These are phyloP conservation scores for Lycocorax pyrrhopterus DNA, from an alignment of 2,113 vertebrate genomes.

Conservation along the genomic window DNA sequence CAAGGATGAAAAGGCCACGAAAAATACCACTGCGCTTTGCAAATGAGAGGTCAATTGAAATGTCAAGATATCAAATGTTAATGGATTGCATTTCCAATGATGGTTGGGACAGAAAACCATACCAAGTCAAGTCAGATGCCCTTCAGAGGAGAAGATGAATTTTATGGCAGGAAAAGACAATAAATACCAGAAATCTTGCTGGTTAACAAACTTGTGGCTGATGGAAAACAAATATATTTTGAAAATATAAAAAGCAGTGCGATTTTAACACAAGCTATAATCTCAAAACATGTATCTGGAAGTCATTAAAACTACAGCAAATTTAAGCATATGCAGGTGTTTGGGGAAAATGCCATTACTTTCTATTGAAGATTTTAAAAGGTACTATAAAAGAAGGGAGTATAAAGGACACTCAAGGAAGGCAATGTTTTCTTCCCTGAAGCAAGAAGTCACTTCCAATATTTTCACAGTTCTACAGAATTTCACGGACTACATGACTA, in stretches of 20 bases:
- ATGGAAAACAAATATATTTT: conserved; percentile 12
- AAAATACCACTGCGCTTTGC: conserved; percentile 66
- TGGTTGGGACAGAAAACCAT: conserved; percentile 24
- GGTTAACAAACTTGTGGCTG: conserved; percentile 2
- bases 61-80: conserved; percentile 61
- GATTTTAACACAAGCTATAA: conserved; percentile 19
- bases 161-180: conserved; percentile 48
- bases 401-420: conserved; percentile 12
- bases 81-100: conserved; percentile 51
- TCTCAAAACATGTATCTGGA: not conserved
- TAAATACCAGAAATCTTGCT: conserved; percentile 12
- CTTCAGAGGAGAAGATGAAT: conserved; percentile 24
- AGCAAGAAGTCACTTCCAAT: not conserved
- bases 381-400: not conserved
- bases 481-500: not conserved
- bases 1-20: conserved; percentile 62
- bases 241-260: conserved; percentile 1
- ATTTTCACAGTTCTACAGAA: not conserved
- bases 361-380: conserved; percentile 34
- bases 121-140: conserved; percentile 35
- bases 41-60: conserved; percentile 68
- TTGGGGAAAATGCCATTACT: conserved; percentile 12
- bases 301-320: conserved; percentile 2
- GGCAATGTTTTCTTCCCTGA: conserved; percentile 12
- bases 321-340: conserved; percentile 32